phyloP scores from a whole-genome alignment of 2,888 invertebrate genomes.

The Rotaria socialis region DNA sequence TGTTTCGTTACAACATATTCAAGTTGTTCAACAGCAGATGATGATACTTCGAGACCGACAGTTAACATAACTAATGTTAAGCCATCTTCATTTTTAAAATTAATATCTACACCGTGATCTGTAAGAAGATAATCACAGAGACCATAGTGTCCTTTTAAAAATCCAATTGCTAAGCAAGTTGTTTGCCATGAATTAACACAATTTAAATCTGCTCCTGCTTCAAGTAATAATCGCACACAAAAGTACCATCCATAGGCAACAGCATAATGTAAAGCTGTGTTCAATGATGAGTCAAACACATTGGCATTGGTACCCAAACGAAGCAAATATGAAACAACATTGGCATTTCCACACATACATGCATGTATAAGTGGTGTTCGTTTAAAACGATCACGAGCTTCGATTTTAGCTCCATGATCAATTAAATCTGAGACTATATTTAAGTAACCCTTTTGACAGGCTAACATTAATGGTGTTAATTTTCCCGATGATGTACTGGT shows the following conservation, averaged over 20 bases:
- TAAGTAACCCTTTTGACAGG: conserved; percentile 59
- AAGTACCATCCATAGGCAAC: conserved; percentile 64
- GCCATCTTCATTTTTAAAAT: conserved; percentile 43
- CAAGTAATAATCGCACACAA: conserved; percentile 59
- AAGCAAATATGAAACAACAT: conserved; percentile 61
- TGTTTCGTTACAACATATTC: conserved; percentile 43
- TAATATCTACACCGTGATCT: conserved; percentile 38
- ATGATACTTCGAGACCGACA: conserved; percentile 14
- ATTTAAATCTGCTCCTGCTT: conserved; percentile 43
- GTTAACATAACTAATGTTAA: conserved; percentile 45
- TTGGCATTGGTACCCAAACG: conserved; percentile 60
- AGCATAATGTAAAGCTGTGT: conserved; percentile 63
- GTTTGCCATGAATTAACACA: conserved; percentile 39
- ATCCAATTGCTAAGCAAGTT: conserved; percentile 39
- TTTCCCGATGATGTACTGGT: conserved; percentile 52
- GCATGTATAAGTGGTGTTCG: conserved; percentile 63
- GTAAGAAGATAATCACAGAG: conserved; percentile 44
- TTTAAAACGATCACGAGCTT: conserved; percentile 60
- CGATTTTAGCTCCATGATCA: conserved; percentile 59
- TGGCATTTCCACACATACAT: conserved; percentile 62
- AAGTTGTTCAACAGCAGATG: conserved; percentile 38
- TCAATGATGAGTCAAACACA: conserved; percentile 62
- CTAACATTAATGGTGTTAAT: conserved; percentile 61
- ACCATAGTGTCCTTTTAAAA: conserved; percentile 45
- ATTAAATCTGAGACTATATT: conserved; percentile 59